Evolutionary conservation across 1,140 invertebrate genomes (phyloP), one percentile per base, ranked within the genome.

Genomic region (Arion vulgaris): DNA sequence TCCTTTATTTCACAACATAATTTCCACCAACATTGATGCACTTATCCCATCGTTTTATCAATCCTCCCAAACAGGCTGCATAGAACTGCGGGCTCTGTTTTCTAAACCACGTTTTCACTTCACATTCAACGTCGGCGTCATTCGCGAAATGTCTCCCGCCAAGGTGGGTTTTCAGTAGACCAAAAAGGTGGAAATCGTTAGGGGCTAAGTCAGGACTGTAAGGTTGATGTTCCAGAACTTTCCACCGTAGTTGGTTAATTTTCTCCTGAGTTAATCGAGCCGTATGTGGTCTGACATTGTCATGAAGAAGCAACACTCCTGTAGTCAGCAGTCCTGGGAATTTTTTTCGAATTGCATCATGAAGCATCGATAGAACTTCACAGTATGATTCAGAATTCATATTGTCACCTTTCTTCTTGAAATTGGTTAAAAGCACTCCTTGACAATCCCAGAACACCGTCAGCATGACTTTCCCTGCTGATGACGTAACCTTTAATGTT

Each of bases 201-300:
- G 62, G 62, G 28, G 62, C 62, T 66, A 66, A 66, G 28, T 66
- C 62, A 34, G 62, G 62, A 34, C 2, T 66, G 28, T 66, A 66
- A 32, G 28, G 62, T 32, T 1, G n/a, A 66, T 66, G 62, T 66
- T 66, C 62, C 2, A 66, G 28, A 66, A 66, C 19, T 66, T 66
- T 2, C 62, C 62, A 66, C n/a, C 62, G 7, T 32, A 66, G 28
- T 32, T 66, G 62, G 17, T 32, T 32, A 66, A 66, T 66, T 66
- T 66, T 66, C 62, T 66, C 5, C 28, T 66, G 62, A 17, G 62
- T 66, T 66, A 66, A 66, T 32, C 19, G n/a, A 66, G 62, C 62
- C 28, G 62, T 32, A 66, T 66, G 62, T 66, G 62, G 62, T 66
- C 62, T 66, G 62, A 28, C 62, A 66, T 66, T 66, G 62, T 66